A percentile compares a stretch with the other conserved stretches of the same genome.
phyloP scores from a whole-genome alignment of 2,113 vertebrate species.

The Oenanthe oenanthe region DNA sequence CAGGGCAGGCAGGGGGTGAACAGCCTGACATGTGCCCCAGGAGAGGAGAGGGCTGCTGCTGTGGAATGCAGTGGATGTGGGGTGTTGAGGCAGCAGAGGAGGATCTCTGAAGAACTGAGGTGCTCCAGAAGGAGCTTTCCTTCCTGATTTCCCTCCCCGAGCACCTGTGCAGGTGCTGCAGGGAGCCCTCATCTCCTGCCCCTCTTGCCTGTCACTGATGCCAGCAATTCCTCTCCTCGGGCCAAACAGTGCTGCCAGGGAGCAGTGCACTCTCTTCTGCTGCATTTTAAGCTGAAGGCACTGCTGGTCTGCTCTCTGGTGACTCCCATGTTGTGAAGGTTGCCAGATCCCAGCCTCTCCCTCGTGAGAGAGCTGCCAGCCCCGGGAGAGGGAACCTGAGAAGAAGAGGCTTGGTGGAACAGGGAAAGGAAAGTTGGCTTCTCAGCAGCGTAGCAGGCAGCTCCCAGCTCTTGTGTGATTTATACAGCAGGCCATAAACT shows the following conservation, averaged over 20 bases:
- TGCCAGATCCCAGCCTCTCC: not conserved
- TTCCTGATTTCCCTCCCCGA: not conserved
- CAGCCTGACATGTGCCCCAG: fast-evolving
- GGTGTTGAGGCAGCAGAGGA: not conserved
- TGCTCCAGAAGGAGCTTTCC: not conserved
- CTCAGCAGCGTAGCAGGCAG: not conserved
- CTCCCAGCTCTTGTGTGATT: not conserved
- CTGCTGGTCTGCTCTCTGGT: not conserved
- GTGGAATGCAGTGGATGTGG: not conserved
- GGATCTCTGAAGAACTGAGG: not conserved
- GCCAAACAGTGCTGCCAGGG: not conserved
- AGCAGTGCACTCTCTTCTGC: not conserved
- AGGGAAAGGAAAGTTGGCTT: not conserved
- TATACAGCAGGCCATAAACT: not conserved
- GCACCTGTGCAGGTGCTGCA: not conserved
- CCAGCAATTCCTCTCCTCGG: not conserved
- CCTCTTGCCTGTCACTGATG: not conserved
- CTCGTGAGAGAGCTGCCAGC: not conserved
- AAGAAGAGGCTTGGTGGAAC: not conserved
- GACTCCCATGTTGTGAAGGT: not conserved
- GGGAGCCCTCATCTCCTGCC: not conserved
- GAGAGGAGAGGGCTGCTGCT: not conserved
- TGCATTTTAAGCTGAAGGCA: not conserved
- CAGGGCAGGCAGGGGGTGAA: not conserved
- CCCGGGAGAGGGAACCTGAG: not conserved